Percentiles rank a stretch among this genome's conserved stretches.
phyloP scores from a whole-genome alignment of 2,888 invertebrate genomes.

The Prosopocoilus inquinatus region DNA sequence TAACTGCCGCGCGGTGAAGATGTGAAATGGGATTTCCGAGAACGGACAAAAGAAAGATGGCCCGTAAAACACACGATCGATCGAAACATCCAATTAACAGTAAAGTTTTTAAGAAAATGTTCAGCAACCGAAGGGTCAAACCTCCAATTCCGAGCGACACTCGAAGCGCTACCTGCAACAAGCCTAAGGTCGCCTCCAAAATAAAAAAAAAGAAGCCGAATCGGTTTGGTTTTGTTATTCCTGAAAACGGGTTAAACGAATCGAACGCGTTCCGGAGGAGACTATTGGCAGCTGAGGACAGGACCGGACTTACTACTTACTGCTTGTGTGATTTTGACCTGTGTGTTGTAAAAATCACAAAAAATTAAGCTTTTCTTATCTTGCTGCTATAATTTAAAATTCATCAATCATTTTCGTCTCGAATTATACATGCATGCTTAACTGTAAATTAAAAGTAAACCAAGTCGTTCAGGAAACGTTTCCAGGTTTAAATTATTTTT shows the following conservation, averaged over 20 bases:
- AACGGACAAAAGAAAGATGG: slow-evolving; percentile 24
- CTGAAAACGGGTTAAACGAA: slow-evolving; percentile 40
- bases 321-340: no score
- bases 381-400: no score
- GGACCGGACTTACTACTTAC: neutral
- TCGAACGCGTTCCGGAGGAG: slow-evolving; percentile 20
- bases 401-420: no score
- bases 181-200: slow-evolving; percentile 4
- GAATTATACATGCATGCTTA: no score
- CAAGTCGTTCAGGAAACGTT: no score
- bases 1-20: no score
- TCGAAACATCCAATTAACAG: slow-evolving; percentile 43
- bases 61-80: slow-evolving; percentile 39
- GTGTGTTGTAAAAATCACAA: no score
- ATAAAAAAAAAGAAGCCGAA: slow-evolving; percentile 25
- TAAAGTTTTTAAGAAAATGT: slow-evolving; percentile 19
- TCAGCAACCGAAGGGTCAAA: slow-evolving; percentile 27
- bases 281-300: slow-evolving; percentile 11
- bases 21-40: neutral
- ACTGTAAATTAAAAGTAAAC: no score
- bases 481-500: no score
- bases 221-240: slow-evolving; percentile 42
- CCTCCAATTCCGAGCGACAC: slow-evolving; percentile 15
- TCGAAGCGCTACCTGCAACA: slow-evolving; percentile 9
- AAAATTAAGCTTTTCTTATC: no score